Evolutionary conservation across 2,888 invertebrate genomes (phyloP), one percentile per base, ranked within the genome.

Genomic region (Hydrotaea diabolus): DNA sequence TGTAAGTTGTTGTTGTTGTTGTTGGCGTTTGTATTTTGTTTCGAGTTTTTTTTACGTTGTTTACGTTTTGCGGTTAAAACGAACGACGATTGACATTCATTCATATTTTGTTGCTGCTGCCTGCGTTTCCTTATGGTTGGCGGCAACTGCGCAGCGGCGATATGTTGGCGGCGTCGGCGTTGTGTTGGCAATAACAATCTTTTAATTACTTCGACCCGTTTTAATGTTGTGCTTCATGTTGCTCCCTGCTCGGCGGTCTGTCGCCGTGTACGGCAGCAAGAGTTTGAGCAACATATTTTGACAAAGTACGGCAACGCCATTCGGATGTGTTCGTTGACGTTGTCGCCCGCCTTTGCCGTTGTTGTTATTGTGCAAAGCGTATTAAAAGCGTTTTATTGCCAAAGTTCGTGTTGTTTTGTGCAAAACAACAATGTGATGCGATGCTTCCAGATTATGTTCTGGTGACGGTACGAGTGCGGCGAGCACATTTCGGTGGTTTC

Each of bases 361-460:
- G 21, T 77, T 81, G 26, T 76, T 59, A 4, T 55, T 74, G 36
- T 73, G 43, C 73, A 77, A 75, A 59, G 78, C 76, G 64, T 76
- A 73, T 79, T 69, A 80, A 85, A 79, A 53, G 21, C 23, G 69
- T 85, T 87, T 87, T 86, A 87, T 86, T 80, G 80, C 84, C 75
- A 83, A 86, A 87, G 83, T 85, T 87, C 86, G 86, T 87, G 87
- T 87, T 83, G 80, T 86, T 87, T 78, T 85, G 84, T 80, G 86
- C 83, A 80, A 77, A 77, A 85, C 62, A 55, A 57, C 73, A 73
- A 55, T 73, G 55, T 81, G 73, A 64, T 74, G 82, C 59, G 73
- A 64, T 74, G 82, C 59, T 49, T 69, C 31, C 15, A 19, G 59
- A 75, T 26, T 31, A 62, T 77, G 57, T 49, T 77, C n/a, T 23